phyloP scores from a whole-genome alignment of 64 coral and sea anemone genomes.

The Acropora yongei region DNA sequence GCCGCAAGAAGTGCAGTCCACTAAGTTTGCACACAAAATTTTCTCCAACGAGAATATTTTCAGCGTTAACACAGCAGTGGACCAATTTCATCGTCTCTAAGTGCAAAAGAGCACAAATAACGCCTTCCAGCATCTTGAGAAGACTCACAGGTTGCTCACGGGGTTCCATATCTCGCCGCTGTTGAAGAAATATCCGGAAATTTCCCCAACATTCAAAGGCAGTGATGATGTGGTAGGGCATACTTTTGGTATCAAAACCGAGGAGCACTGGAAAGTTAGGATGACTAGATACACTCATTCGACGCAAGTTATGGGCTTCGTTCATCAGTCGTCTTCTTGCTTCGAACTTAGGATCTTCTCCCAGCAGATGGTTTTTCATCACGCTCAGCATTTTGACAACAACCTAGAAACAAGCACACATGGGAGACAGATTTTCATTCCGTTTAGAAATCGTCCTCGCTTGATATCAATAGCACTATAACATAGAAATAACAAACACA shows the following conservation, averaged over 20 bases:
- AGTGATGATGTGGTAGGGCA: slow-evolving; percentile 59
- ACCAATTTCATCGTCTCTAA: slow-evolving; percentile 33
- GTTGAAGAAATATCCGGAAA: slow-evolving; percentile 50
- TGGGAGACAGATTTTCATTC: too few species aligned
- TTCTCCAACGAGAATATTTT: slow-evolving; percentile 58
- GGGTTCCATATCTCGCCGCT: not conserved
- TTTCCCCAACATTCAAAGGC: slow-evolving; percentile 19
- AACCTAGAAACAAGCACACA: not conserved
- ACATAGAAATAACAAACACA: too few species aligned
- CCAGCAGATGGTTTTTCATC: slow-evolving; percentile 4
- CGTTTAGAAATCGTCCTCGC: too few species aligned
- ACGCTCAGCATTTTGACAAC: slow-evolving; percentile 3
- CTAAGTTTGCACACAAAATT: slow-evolving; percentile 40
- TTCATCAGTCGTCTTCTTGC: slow-evolving; percentile 5
- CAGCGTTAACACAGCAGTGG: slow-evolving; percentile 60
- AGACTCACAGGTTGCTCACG: not conserved
- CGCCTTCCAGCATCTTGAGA: slow-evolving; percentile 34
- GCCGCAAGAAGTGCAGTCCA: slow-evolving; percentile 41
- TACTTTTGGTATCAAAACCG: slow-evolving; percentile 20
- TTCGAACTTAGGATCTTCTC: not conserved
- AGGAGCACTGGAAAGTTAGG: slow-evolving; percentile 46
- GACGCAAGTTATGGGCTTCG: slow-evolving; percentile 37
- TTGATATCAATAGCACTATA: too few species aligned
- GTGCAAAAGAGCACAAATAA: slow-evolving; percentile 36
- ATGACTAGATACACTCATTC: not conserved